These are phyloP conservation scores for Chromis chromis DNA, from an alignment of 2,797 vertebrate genomes.

Conservation along the genomic window DNA sequence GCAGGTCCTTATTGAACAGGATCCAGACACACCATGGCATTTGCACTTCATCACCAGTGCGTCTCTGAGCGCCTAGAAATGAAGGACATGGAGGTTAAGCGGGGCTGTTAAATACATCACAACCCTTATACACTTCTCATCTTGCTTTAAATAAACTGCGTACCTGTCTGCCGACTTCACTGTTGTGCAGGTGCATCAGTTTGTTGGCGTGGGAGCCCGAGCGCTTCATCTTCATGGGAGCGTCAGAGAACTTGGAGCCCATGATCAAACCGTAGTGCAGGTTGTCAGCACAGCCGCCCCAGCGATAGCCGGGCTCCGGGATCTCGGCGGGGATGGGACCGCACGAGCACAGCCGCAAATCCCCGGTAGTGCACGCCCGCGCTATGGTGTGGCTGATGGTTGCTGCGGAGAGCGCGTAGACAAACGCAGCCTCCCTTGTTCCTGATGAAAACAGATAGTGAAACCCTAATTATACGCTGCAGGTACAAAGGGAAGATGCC, in stretches of 20 bases:
- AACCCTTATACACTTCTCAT: neutral
- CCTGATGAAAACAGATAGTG: constrained; percentile 79
- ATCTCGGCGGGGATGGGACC: constrained; percentile 94
- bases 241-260: constrained; percentile 99
- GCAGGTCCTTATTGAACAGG: constrained; percentile 98
- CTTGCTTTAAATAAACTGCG: constrained; percentile 7
- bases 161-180: constrained; percentile 99
- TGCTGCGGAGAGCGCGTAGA: constrained; percentile 96
- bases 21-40: constrained; percentile 98
- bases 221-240: constrained; percentile 98
- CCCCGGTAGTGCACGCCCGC: constrained; percentile 94
- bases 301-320: constrained; percentile 96
- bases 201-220: constrained; percentile 96
- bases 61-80: constrained; percentile 88
- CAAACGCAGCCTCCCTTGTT: constrained; percentile 96
- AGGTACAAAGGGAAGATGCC: neutral
- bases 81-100: constrained; percentile 5
- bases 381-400: constrained; percentile 98
- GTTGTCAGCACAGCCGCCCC: constrained; percentile 99
- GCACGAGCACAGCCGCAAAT: constrained; percentile 94
- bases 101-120: neutral
- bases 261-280: constrained; percentile 96
- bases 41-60: constrained; percentile 98
- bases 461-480: constrained; percentile 6
- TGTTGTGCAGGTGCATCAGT: constrained; percentile 99